Conservation (phyloP, 2,888 invertebrate genomes). For the Diarsia dahlii region DNA sequence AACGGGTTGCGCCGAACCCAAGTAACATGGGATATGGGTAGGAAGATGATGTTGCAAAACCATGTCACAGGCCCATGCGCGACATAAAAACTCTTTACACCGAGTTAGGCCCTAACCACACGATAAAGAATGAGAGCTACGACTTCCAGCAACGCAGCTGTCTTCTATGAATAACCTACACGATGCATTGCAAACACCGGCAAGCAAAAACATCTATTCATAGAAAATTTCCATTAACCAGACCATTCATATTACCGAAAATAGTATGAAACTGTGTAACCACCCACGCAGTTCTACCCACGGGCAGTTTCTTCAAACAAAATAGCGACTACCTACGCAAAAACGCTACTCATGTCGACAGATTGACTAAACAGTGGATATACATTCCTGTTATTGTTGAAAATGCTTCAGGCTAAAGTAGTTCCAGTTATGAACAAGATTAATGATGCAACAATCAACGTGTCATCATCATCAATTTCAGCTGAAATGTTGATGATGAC, state of each 20-base stretch:
- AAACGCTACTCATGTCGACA: slow-evolving; percentile 41
- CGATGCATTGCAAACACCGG: neutral
- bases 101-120: no score
- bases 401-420: slow-evolving; percentile 24
- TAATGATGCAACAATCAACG: slow-evolving; percentile 28
- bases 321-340: slow-evolving; percentile 34
- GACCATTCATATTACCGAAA: slow-evolving; percentile 9
- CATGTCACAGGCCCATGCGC: no score
- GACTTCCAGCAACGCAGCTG: neutral
- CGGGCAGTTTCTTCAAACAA: slow-evolving; percentile 2
- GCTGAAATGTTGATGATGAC: no score
- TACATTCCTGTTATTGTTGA: slow-evolving; percentile 58
- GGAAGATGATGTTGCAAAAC: no score
- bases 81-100: no score
- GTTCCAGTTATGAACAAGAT: slow-evolving; percentile 39
- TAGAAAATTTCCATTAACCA: neutral
- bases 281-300: neutral
- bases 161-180: neutral
- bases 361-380: slow-evolving; percentile 60
- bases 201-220: no score
- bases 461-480: no score
- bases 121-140: neutral
- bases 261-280: slow-evolving; percentile 1
- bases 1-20: no score
- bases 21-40: no score